Conservation (phyloP, 2,888 invertebrate species). For the Anticlea derivata region DNA sequence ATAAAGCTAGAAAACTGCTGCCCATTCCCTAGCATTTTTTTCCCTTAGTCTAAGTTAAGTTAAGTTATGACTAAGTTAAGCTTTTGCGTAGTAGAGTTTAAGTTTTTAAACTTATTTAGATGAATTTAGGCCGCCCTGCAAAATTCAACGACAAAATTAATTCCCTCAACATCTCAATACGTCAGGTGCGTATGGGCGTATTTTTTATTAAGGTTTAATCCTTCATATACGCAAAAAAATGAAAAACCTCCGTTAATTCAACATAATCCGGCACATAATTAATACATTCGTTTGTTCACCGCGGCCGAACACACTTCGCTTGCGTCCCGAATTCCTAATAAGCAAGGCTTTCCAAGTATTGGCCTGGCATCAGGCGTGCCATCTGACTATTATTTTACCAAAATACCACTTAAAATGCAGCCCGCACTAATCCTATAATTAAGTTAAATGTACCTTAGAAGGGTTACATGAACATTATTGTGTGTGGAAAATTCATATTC, state of each 20-base stretch:
- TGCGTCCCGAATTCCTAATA: slow-evolving; percentile 80
- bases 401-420: slow-evolving; percentile 81
- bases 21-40: no score
- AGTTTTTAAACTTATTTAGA: no score
- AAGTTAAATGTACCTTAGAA: slow-evolving; percentile 74
- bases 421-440: slow-evolving; percentile 78
- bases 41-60: no score
- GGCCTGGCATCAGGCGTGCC: slow-evolving; percentile 78
- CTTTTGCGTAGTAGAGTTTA: no score
- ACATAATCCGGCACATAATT: slow-evolving; percentile 75
- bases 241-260: slow-evolving; percentile 61
- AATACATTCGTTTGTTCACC: slow-evolving; percentile 79
- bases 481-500: slow-evolving; percentile 77
- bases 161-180: no score
- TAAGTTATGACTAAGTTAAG: no score
- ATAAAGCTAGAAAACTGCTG: no score
- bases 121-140: no score
- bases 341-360: slow-evolving; percentile 77
- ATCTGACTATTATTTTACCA: slow-evolving; percentile 83
- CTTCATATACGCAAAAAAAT: slow-evolving; percentile 52
- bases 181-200: no score
- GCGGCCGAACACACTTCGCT: slow-evolving; percentile 63
- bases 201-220: slow-evolving; percentile 18
- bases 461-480: slow-evolving; percentile 66
- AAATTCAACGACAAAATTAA: no score